Evolutionary conservation across 2,797 vertebrate species (phyloP).

Genomic region (Takifugu ocellatus): DNA sequence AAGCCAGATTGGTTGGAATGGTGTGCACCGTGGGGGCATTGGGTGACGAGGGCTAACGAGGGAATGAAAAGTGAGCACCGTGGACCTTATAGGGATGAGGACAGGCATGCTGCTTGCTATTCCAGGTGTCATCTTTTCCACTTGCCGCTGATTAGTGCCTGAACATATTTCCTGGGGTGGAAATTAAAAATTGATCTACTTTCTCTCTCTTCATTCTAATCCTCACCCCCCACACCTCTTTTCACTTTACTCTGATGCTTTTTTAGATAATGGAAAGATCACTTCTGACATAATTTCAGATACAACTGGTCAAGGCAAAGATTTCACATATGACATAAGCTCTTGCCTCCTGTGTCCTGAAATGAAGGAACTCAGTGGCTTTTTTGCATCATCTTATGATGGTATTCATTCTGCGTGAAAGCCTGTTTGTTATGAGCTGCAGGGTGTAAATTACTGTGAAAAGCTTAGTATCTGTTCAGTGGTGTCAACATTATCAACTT

Average conservation of each 20-base stretch:
- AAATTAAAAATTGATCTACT: conserved; percentile 85
- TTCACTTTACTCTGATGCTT: background rate
- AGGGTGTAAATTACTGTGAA: too few relatives aligned
- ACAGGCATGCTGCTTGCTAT: conserved; percentile 68
- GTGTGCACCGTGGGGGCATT: conserved; percentile 11
- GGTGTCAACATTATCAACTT: background rate
- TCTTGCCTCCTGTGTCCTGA: background rate
- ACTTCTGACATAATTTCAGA: conserved; percentile 62
- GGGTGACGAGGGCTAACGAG: background rate
- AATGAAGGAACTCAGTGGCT: conserved; percentile 16
- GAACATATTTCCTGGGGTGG: conserved; percentile 77
- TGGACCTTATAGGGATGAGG: conserved; percentile 30
- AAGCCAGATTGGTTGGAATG: conserved; percentile 30
- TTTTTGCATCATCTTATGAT: background rate
- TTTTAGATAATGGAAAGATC: conserved; percentile 32
- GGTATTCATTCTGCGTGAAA: too few relatives aligned
- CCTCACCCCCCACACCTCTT: conserved; percentile 3
- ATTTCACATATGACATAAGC: conserved; percentile 21
- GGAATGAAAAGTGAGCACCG: conserved; percentile 27
- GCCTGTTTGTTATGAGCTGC: too few relatives aligned
- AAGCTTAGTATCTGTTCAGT: too few relatives aligned
- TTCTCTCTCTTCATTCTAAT: conserved; percentile 61
- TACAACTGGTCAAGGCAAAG: conserved; percentile 41
- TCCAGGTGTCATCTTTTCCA: conserved; percentile 77
- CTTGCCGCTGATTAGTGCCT: conserved; percentile 73